Conservation (phyloP, 2,888 invertebrate species). For the Drosophila buzzatii region DNA sequence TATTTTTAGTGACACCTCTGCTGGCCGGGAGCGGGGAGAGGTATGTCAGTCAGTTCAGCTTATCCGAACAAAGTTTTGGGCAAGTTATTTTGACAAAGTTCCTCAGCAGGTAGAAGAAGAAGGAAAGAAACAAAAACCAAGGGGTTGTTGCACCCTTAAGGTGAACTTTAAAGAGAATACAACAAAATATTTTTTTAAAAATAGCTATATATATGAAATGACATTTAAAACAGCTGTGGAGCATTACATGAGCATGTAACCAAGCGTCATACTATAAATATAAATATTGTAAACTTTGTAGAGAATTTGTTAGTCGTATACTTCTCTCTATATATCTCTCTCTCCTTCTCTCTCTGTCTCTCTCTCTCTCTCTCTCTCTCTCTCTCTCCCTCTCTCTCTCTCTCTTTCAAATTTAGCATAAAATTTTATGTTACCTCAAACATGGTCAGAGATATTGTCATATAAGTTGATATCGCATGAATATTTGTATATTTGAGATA, state of each 20-base stretch:
- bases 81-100: constrained; percentile 11
- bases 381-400: too few relatives aligned
- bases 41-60: not conserved
- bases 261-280: not conserved
- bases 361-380: too few relatives aligned
- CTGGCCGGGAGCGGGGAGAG: too few relatives aligned
- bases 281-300: not conserved
- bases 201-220: not conserved
- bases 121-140: not conserved
- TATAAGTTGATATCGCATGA: too few relatives aligned
- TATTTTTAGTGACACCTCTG: not conserved
- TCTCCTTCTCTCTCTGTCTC: too few relatives aligned
- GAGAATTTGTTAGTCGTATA: too few relatives aligned
- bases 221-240: not conserved
- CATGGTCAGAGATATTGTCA: too few relatives aligned
- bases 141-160: constrained; percentile 23
- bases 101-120: not conserved
- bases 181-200: not conserved
- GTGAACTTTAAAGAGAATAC: constrained; percentile 1
- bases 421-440: too few relatives aligned
- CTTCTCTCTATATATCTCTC: too few relatives aligned
- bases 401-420: too few relatives aligned
- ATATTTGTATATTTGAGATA: too few relatives aligned
- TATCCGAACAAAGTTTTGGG: constrained; percentile 1
- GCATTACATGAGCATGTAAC: not conserved